phyloP scores from a whole-genome alignment of 2,113 vertebrate species.

The Chloropsis hardwickii region DNA sequence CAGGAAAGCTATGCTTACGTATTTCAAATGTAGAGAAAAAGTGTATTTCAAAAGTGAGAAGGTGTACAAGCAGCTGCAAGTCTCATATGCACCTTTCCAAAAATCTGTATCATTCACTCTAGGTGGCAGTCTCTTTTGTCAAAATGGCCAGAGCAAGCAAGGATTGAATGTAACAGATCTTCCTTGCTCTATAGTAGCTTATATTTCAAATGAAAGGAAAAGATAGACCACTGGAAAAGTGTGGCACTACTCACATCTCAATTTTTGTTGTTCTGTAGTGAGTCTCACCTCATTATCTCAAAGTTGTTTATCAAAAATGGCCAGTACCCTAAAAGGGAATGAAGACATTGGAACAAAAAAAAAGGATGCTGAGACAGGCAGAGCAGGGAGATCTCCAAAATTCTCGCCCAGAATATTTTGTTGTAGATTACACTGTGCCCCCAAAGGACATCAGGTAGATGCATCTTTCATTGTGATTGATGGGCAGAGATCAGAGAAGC shows the following conservation, averaged over 20 bases:
- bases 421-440: neutral
- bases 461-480: neutral
- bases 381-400: neutral
- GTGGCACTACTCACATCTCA: neutral
- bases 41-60: neutral
- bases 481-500: neutral
- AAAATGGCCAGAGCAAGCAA: neutral
- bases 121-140: neutral
- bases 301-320: neutral
- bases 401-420: neutral
- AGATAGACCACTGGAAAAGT: neutral
- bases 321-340: neutral
- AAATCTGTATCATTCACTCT: neutral
- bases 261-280: neutral
- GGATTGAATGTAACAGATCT: neutral
- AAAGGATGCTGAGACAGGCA: neutral
- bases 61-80: neutral
- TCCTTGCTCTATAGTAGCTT: neutral
- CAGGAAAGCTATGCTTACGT: neutral
- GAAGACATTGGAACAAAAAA: neutral
- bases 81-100: neutral
- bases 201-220: neutral
- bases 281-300: neutral
- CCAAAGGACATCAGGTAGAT: neutral
- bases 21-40: neutral